A percentile compares a stretch with the other conserved stretches of the same genome.
phyloP scores from a whole-genome alignment of 1,140 invertebrate species.

The Xylocopa sonorina region DNA sequence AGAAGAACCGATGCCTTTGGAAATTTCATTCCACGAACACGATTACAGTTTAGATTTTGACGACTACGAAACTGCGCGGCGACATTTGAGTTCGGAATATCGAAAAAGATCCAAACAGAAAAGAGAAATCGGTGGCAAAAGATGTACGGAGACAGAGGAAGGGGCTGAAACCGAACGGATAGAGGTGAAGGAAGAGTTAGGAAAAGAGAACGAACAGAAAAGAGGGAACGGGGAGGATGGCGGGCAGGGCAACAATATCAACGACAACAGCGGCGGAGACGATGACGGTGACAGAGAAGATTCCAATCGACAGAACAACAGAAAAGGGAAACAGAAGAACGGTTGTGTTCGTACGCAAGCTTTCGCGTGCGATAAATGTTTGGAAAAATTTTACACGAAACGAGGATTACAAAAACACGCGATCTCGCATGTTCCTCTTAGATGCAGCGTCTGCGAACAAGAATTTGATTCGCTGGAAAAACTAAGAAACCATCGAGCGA shows the following conservation, averaged over 20 bases:
- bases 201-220: not conserved
- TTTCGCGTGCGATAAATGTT: constrained; percentile 69
- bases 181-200: not conserved
- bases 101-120: constrained; percentile 38
- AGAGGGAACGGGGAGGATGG: constrained; percentile 25
- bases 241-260: not conserved
- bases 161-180: no score
- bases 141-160: not conserved
- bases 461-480: constrained; percentile 73
- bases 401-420: constrained; percentile 64
- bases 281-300: constrained; percentile 43
- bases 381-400: constrained; percentile 67
- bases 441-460: constrained; percentile 74
- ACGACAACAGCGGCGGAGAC: not conserved
- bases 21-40: constrained; percentile 71
- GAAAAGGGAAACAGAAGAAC: constrained; percentile 26
- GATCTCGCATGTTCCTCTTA: constrained; percentile 60
- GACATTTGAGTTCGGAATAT: constrained; percentile 49
- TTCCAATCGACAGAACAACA: constrained; percentile 13
- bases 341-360: not conserved
- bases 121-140: not conserved
- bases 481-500: constrained; percentile 71
- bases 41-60: constrained; percentile 70
- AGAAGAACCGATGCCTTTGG: constrained; percentile 66
- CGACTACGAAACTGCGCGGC: constrained; percentile 57